These are phyloP conservation scores for Camponotus vicinus DNA, from an alignment of 1,140 invertebrate genomes.

Conservation along the genomic window DNA sequence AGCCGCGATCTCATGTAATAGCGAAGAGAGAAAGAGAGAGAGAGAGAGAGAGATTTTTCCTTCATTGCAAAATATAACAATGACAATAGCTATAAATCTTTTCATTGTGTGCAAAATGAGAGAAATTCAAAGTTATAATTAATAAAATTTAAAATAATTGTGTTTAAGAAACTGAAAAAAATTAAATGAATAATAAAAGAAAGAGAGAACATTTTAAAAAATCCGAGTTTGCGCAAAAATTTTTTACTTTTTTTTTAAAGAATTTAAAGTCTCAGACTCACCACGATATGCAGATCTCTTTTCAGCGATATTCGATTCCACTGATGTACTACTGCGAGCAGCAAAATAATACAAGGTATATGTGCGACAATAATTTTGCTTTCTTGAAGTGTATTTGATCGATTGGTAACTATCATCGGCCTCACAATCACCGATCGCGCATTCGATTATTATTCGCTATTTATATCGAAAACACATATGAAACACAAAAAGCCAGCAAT, in stretches of 20 bases:
- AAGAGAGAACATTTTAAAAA: not conserved
- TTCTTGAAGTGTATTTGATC: not conserved
- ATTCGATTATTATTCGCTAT: not conserved
- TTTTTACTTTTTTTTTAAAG: not conserved
- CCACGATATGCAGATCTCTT: not conserved
- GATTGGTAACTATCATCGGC: not conserved
- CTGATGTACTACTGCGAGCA: not conserved
- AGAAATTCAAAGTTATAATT: not conserved
- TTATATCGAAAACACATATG: not conserved
- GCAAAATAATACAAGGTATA: not conserved
- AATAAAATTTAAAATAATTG: not conserved
- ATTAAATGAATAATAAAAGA: not conserved
- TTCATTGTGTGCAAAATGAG: not conserved
- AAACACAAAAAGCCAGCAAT: not conserved
- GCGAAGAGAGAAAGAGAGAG: not conserved
- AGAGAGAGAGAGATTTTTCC: not conserved
- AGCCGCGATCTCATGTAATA: not conserved
- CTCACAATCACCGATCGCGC: not conserved
- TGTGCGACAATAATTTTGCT: not conserved
- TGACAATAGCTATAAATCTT: not conserved
- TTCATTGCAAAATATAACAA: not conserved
- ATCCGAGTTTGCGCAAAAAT: not conserved
- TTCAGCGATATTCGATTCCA: slow-evolving; percentile 1
- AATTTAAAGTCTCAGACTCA: not conserved
- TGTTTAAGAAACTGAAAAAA: not conserved